Percentiles rank a stretch among this genome's conserved stretches.
Evolutionary conservation across 2,113 vertebrate species (phyloP).

Genomic region (Malurus cyaneus): DNA sequence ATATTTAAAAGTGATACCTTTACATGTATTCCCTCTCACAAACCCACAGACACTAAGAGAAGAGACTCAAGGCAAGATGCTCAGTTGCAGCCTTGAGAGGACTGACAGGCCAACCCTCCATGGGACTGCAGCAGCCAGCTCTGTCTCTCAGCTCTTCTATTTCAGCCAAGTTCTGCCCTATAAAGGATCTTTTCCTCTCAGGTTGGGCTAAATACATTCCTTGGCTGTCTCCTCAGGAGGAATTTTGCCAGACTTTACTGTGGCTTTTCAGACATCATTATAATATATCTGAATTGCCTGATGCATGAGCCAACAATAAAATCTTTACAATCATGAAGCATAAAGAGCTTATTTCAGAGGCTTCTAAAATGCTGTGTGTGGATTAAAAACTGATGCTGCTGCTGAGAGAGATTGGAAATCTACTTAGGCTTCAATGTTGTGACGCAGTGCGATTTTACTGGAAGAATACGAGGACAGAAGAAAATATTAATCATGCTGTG

Average conservation of each 20-base stretch:
- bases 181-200: neutral
- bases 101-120: neutral
- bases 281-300: neutral
- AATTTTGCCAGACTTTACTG: neutral
- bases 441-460: neutral
- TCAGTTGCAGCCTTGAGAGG: neutral
- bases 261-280: neutral
- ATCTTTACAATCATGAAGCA: neutral
- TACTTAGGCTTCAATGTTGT: conserved; percentile 8
- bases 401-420: conserved; percentile 20
- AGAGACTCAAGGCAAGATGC: neutral
- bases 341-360: conserved; percentile 46
- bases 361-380: neutral
- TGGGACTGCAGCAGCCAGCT: neutral
- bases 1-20: neutral
- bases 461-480: neutral
- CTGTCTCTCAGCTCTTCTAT: neutral
- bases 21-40: neutral
- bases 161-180: neutral
- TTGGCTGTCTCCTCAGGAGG: neutral
- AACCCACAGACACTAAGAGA: neutral
- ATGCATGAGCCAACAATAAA: neutral
- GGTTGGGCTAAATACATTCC: neutral
- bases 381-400: conserved; percentile 42
- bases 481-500: neutral